Base-by-base conservation (phyloP, 2,888 invertebrate genomes). In the Mimas tiliae region DNA sequence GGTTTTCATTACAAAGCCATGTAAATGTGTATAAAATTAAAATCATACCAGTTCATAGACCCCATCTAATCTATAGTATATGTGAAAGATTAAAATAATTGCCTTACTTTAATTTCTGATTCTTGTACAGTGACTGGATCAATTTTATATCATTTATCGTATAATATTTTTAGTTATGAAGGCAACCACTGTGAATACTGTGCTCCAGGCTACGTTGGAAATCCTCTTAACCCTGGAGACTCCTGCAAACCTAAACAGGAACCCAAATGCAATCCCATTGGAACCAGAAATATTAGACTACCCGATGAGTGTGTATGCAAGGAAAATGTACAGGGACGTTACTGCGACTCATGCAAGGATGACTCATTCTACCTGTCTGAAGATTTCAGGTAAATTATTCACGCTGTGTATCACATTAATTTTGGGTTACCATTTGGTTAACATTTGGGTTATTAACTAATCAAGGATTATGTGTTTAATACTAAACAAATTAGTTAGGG, bases 331-430 rank as follows among this genome's bases (percentile, higher is more conserved):
- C 95, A 95, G 78, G 99, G 99, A 67, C 94, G 95, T 8, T 95
- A 94, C 81, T 99, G 99, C 89, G 96, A 98, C 85, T 95, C 96
- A 85, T 99, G 99, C 92, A 96, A 96, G 87, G 93, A 96, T 16
- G 96, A 96, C 77, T 96, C 98, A 1, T 99, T 98, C 95, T 96
- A 96, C 84, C 94, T 99, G 69, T 96, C 97, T 66, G 88, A 94
- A 19, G 95, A 95, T 70, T 90, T 89, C 72, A 89, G 88, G 92
- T 93, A 77, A 65, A 16, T 55, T 48, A 21, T 53, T 50, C 16
- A 64, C 9, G 6, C 38, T 27, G 4, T 27, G 27, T 27, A 4
- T 4, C 27, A 27, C 27, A 27, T 4, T n/a, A n/a, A n/a, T n/a
- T n/a, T n/a, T n/a, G n/a, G n/a, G n/a, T n/a, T n/a, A n/a, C n/a